These are phyloP conservation scores for Serrognathus titanus DNA, from an alignment of 2,888 invertebrate species.

Conservation along the genomic window DNA sequence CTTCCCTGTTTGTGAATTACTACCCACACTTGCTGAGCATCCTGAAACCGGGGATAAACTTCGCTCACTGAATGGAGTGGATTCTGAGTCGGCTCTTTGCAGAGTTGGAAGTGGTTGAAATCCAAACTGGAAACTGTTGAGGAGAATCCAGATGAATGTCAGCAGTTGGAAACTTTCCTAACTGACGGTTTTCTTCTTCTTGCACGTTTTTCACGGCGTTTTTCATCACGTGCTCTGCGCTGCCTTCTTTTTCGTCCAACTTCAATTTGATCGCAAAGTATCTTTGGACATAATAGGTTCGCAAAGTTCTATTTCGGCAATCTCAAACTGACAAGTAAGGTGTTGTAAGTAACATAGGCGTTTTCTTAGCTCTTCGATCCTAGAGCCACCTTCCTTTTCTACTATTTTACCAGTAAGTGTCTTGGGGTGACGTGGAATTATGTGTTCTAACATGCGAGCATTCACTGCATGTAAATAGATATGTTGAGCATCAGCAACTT, in stretches of 20 bases:
- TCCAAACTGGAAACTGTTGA: constrained; percentile 55
- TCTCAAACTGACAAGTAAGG: constrained; percentile 84
- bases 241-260: constrained; percentile 67
- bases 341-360: constrained; percentile 77
- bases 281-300: constrained; percentile 67
- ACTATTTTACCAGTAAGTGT: constrained; percentile 72
- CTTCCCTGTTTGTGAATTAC: constrained; percentile 29
- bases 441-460: constrained; percentile 80
- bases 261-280: constrained; percentile 70
- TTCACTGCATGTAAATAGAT: constrained; percentile 89
- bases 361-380: constrained; percentile 77
- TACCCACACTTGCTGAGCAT: constrained; percentile 18
- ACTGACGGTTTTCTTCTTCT: constrained; percentile 66
- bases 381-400: constrained; percentile 83
- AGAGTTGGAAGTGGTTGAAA: constrained; percentile 13
- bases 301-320: constrained; percentile 81
- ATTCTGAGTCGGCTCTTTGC: constrained; percentile 8
- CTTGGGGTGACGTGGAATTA: constrained; percentile 69
- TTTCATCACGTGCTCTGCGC: constrained; percentile 73
- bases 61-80: constrained; percentile 36
- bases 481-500: constrained; percentile 89
- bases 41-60: constrained; percentile 28
- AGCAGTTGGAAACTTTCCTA: constrained; percentile 63
- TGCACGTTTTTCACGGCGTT: constrained; percentile 71
- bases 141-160: constrained; percentile 63